phyloP scores from a whole-genome alignment of 2,113 vertebrate genomes.

The Daboia siamensis region DNA sequence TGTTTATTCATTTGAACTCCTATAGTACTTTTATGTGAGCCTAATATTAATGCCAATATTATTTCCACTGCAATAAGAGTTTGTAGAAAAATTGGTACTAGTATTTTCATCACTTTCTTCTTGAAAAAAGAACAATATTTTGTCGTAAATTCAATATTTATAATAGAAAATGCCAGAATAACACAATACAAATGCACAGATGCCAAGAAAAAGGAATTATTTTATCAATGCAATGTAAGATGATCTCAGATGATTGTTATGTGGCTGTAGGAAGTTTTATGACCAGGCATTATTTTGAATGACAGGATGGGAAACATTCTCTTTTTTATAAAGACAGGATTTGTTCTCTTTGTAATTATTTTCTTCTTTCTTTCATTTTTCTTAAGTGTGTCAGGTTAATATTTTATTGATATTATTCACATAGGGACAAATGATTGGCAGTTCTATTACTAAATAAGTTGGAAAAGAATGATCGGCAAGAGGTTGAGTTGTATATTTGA shows the following conservation, averaged over 20 bases:
- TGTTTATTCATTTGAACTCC: background rate
- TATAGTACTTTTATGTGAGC: background rate
- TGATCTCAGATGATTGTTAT: constrained; percentile 36
- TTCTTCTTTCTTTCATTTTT: background rate
- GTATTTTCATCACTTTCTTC: constrained; percentile 34
- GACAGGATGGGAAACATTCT: constrained; percentile 40
- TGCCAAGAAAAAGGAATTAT: constrained; percentile 26
- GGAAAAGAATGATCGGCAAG: constrained; percentile 64
- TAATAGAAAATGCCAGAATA: constrained; percentile 31
- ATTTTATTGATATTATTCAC: constrained; percentile 43
- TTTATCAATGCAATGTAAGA: constrained; percentile 9
- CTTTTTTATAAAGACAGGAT: constrained; percentile 38
- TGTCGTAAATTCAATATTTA: constrained; percentile 39
- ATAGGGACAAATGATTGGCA: constrained; percentile 55
- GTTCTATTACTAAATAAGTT: constrained; percentile 59
- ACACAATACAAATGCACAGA: constrained; percentile 27
- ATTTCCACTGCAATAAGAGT: background rate
- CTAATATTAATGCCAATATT: background rate
- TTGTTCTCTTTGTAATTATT: constrained; percentile 47
- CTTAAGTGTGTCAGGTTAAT: background rate
- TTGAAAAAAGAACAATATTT: constrained; percentile 32
- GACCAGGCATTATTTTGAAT: constrained; percentile 40
- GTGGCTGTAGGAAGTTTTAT: constrained; percentile 4
- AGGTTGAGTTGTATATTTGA: constrained; percentile 54
- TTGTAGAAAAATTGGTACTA: background rate